phyloP scores from a whole-genome alignment of 1,140 invertebrate genomes.

The Plodia interpunctella region DNA sequence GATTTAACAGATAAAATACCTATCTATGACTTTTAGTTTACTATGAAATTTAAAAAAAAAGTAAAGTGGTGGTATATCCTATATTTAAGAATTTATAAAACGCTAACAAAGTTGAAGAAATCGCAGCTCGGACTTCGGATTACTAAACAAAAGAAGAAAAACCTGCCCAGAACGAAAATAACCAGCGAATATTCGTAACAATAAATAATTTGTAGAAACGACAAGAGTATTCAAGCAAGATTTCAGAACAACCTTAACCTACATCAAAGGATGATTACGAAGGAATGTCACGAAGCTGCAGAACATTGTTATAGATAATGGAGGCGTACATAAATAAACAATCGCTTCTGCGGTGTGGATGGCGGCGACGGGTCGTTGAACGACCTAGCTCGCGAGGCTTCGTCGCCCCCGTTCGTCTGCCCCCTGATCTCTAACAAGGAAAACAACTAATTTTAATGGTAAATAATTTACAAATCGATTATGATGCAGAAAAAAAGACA shows the following conservation, averaged over 20 bases:
- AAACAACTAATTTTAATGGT: too few species aligned
- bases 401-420: conserved; percentile 31
- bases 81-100: too few species aligned
- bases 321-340: conserved; percentile 51
- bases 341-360: conserved; percentile 47
- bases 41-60: too few species aligned
- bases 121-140: not conserved
- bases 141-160: not conserved
- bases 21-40: too few species aligned
- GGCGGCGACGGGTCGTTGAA: conserved; percentile 59
- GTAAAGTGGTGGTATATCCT: too few species aligned
- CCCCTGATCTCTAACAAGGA: conserved; percentile 7
- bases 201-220: conserved; percentile 24
- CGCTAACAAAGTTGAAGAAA: too few species aligned
- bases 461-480: too few species aligned
- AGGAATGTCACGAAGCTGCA: conserved; percentile 71
- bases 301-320: conserved; percentile 65
- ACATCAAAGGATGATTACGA: conserved; percentile 65
- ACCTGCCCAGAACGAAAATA: not conserved
- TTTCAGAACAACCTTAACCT: conserved; percentile 59
- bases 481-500: too few species aligned
- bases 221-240: not conserved
- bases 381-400: conserved; percentile 59
- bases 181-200: not conserved
- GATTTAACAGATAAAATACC: too few species aligned